Evolutionary conservation across 1,140 invertebrate genomes (phyloP).

Genomic region (Tetramorium alpestre): DNA sequence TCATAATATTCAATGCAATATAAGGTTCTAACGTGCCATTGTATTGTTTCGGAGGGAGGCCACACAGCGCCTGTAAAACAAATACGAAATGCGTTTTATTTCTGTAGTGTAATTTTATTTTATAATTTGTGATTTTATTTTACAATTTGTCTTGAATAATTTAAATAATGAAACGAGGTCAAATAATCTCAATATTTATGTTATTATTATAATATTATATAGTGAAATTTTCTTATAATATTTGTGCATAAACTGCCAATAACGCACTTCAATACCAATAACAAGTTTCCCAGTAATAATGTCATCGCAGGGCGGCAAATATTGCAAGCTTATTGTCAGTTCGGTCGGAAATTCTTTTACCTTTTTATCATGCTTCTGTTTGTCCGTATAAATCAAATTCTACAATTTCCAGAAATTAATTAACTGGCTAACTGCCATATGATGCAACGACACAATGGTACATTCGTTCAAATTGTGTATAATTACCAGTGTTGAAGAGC

Average conservation of each 20-base stretch:
- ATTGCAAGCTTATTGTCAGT: constrained; percentile 82
- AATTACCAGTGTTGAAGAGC: constrained; percentile 80
- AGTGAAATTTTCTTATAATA: not conserved
- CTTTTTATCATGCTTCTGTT: constrained; percentile 77
- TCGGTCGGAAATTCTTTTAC: constrained; percentile 82
- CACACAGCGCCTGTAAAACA: constrained; percentile 78
- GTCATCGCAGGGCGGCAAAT: constrained; percentile 78
- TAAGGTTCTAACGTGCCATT: constrained; percentile 84
- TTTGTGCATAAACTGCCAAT: not conserved
- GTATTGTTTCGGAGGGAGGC: constrained; percentile 84
- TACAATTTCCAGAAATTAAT: constrained; percentile 56
- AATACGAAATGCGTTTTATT: not conserved
- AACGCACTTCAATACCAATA: constrained; percentile 83
- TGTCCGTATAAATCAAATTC: constrained; percentile 79
- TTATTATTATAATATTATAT: not conserved
- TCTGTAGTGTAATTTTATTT: not conserved
- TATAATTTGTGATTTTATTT: not conserved
- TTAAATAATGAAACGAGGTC: not conserved
- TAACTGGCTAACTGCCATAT: not conserved
- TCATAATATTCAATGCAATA: constrained; percentile 81
- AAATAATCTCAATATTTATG: constrained; percentile 16
- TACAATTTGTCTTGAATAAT: not conserved
- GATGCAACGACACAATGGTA: not conserved
- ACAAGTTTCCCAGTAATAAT: constrained; percentile 80
- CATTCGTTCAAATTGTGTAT: not conserved